Evolutionary conservation across 2,797 vertebrate species (phyloP), one percentile per base, ranked within the genome.

Genomic region (Menidia menidia): DNA sequence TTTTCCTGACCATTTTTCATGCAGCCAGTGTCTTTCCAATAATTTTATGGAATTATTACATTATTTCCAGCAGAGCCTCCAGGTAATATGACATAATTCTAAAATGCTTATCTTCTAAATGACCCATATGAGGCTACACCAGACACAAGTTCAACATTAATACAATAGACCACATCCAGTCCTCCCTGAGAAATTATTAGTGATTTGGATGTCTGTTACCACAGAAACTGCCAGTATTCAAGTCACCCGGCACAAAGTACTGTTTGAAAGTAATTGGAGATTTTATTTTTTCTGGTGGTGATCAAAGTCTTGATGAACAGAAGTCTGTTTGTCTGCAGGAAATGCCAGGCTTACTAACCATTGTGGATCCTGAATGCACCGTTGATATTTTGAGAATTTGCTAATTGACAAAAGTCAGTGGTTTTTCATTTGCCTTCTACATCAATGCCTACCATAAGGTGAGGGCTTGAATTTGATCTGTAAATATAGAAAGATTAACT

Each of bases 401-500:
- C 68, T 66, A 77, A 69, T 61, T 44, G 75, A 86, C 78, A 66
- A 66, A 77, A 39, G 68, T 58, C 60, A 55, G 61, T 66, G 14
- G 68, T 61, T 53, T 78, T 87, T 65, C 61, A 67, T 75, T 80
- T 64, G 39, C 71, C 70, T 63, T 70, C 43, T 65, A 61, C 68
- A 60, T 44, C 64, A 65, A 71, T 67, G 59, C 56, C 43, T 64
- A n/a, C 57, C 59, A 61, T 50, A 59, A 32, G 66, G 43, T 39
- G 44, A 39, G 57, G 52, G 63, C 59, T 83, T 81, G 58, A 84
- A 74, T 70, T 71, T 73, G 61, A 79, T 58, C 60, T 91, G 80
- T 88, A 91, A 78, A 87, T 87, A 86, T 42, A 66, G 62, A 70
- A 61, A 79, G 58, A 85, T 68, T 77, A 82, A 86, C 73, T 74